Conservation (phyloP, 2,888 invertebrate species). For the Drosophila phalerata region DNA sequence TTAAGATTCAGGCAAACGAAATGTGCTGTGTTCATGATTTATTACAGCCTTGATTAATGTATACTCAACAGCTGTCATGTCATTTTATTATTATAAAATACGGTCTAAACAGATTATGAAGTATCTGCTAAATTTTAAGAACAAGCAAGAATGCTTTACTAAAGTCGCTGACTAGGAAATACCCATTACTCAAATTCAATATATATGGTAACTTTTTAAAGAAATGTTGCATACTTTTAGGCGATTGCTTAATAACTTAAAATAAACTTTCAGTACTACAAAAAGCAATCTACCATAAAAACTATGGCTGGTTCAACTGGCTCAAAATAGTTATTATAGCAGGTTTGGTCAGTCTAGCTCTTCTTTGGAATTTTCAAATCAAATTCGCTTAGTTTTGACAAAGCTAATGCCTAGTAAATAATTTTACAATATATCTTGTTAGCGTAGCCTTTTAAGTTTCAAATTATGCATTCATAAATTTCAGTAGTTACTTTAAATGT, state of each 20-base stretch:
- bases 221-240: not conserved
- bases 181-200: too few relatives aligned
- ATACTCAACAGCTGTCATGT: slow-evolving; percentile 1
- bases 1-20: not conserved
- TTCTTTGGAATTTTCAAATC: not conserved
- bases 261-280: too few relatives aligned
- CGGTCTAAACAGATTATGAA: not conserved
- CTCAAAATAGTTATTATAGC: too few relatives aligned
- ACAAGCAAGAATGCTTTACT: too few relatives aligned
- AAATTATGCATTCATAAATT: not conserved
- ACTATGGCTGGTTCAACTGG: too few relatives aligned
- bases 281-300: too few relatives aligned
- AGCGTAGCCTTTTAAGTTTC: not conserved
- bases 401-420: not conserved
- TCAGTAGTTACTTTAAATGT: slow-evolving; percentile 1
- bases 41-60: slow-evolving; percentile 10
- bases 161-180: too few relatives aligned
- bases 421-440: not conserved
- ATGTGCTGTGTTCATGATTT: not conserved
- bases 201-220: not conserved
- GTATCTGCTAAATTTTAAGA: too few relatives aligned
- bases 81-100: slow-evolving; percentile 1
- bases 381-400: not conserved
- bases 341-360: too few relatives aligned
- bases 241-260: too few relatives aligned